Base-by-base conservation (phyloP, 2,113 vertebrate genomes). In the Scophthalmus maximus region DNA sequence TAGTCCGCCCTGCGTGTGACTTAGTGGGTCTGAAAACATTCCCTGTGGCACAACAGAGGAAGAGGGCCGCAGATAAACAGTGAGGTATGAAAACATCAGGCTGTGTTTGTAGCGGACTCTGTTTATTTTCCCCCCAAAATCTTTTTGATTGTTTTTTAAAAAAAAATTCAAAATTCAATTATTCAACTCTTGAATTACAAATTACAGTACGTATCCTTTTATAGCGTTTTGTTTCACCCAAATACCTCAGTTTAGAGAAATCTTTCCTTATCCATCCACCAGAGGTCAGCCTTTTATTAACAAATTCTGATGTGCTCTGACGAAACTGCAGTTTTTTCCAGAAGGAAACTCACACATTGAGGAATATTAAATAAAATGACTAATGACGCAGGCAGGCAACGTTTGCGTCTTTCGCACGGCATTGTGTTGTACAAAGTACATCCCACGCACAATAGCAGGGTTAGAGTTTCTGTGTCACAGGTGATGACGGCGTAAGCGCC, bases 281-380 rank as follows among this genome's bases (percentile, higher is more conserved):
- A 93, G 92, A 92, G 90, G 91, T 92, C 91, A 93, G 88, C 74
- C 79, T 93, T 91, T 90, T 87, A 92, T 87, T 87, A 88, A 76
- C 80, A 82, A 90, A 89, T 83, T 81, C 32, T 20, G 8, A 55
- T 25, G 23, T 1, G 40, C 23, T 38, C 36, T 38, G 36, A 6
- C 10, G 36, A 83, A 81, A 77, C n/a, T 2, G 56, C 30, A 34
- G 8, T 47, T 50, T 78, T 68, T 63, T 29, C 47, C 47, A 34
- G 4, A 38, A 40, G 9, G 66, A 66, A 71, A 53, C 25, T 12
- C 27, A 25, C n/a, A 68, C 46, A 26, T 27, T 29, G 36, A 9
- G 23, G 12, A 9, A 59, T 26, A 53, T 65, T 22, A 22, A 14
- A 59, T 36, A 50, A n/a, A 58, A 61, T 64, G 23, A 69, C 40